These are phyloP conservation scores for Sycophila texana DNA, from an alignment of 2,888 invertebrate species.

Conservation along the genomic window DNA sequence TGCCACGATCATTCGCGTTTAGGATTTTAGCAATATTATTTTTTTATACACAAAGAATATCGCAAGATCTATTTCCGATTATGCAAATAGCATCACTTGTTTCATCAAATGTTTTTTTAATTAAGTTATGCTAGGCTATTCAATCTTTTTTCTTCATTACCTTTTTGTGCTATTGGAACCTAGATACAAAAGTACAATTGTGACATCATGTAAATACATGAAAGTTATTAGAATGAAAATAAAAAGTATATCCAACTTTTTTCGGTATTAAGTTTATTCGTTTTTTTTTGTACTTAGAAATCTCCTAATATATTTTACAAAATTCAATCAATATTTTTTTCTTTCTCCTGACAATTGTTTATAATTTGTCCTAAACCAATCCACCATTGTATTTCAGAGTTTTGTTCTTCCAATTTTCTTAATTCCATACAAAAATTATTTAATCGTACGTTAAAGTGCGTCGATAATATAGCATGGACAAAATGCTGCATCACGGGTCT, in stretches of 20 bases:
- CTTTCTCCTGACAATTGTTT: no score
- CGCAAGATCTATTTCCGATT: slow-evolving; percentile 39
- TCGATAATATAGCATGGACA: no score
- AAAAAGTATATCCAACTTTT: slow-evolving; percentile 50
- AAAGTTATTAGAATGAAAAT: slow-evolving; percentile 48
- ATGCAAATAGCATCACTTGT: slow-evolving; percentile 48
- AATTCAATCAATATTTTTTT: no score
- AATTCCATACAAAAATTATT: no score
- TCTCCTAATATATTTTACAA: no score
- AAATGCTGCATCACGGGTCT: no score
- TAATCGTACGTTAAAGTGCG: no score
- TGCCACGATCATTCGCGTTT: slow-evolving; percentile 44
- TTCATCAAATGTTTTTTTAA: slow-evolving; percentile 35
- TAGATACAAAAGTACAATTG: slow-evolving; percentile 48
- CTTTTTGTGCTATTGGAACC: slow-evolving; percentile 39
- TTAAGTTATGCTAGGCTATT: slow-evolving; percentile 47
- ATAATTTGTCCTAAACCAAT: no score
- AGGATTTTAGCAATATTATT: slow-evolving; percentile 55
- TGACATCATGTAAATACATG: slow-evolving; percentile 52
- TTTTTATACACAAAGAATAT: slow-evolving; percentile 48
- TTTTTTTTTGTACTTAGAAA: slow-evolving; percentile 32
- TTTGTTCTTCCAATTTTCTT: no score
- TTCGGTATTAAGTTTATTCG: slow-evolving; percentile 11
- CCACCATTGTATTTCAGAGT: no score
- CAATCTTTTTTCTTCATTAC: slow-evolving; percentile 31